Percentiles rank a stretch among this genome's conserved stretches.
Conservation (phyloP, 1,140 invertebrate genomes). For the Drosophila busckii region DNA sequence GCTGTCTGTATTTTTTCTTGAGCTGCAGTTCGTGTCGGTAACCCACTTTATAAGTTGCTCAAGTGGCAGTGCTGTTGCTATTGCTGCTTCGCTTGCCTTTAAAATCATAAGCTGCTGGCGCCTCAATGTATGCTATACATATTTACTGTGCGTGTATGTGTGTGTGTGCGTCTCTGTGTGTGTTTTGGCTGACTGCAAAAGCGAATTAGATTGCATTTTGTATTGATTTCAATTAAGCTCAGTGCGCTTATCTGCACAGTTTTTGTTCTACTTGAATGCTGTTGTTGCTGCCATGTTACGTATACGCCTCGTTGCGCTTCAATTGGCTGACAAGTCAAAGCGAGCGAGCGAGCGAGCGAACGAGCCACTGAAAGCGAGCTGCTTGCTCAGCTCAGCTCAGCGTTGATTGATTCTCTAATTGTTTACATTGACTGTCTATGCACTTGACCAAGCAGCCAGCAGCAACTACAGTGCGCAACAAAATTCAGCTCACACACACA, state of each 20-base stretch:
- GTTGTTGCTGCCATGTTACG: slow-evolving; percentile 13
- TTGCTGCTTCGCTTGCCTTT: not conserved
- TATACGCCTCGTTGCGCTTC: slow-evolving; percentile 36
- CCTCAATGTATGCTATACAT: slow-evolving; percentile 15
- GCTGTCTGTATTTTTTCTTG: no score
- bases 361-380: no score
- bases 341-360: no score
- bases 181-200: not conserved
- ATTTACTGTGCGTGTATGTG: slow-evolving; percentile 6
- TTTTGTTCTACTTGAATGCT: not conserved
- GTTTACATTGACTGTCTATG: slow-evolving; percentile 12
- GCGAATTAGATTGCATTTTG: slow-evolving; percentile 52
- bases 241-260: not conserved
- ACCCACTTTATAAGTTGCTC: slow-evolving; percentile 42
- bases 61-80: slow-evolving; percentile 6
- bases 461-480: no score
- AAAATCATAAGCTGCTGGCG: slow-evolving; percentile 31
- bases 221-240: slow-evolving; percentile 56
- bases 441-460: not conserved
- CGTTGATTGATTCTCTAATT: slow-evolving; percentile 50
- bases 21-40: slow-evolving; percentile 14
- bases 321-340: slow-evolving; percentile 26
- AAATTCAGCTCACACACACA: no score
- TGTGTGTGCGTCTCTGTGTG: not conserved
- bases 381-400: no score